Evolutionary conservation across 2,888 invertebrate species (phyloP), one percentile per base, ranked within the genome.

Genomic region (Eristalis arbustorum): DNA sequence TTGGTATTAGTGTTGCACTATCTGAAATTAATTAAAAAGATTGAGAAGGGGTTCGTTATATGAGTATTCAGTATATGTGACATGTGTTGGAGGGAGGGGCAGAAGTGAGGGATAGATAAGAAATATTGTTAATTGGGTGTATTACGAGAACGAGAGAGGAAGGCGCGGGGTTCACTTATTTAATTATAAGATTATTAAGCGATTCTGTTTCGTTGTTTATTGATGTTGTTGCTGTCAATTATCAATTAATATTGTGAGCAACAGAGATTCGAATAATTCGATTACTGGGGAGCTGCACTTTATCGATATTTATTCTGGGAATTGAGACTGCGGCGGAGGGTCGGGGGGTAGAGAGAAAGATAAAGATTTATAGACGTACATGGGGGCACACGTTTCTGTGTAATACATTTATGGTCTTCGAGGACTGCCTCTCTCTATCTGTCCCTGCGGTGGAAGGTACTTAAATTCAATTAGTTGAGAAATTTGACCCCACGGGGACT

Each of bases 21-120:
- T 87, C 87, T 87, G 87, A 83, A 87, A 85, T 85, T 85, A 85
- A 85, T 85, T 82, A 85, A 85, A 84, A 49, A 57, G 67, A 83
- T 49, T 49, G 49, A 49, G 49, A 49, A 49, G 49, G 49, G 18
- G 49, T 49, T 49, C 49, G 49, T 49, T 22, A 49, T 49, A n/a
- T n/a, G 49, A 49, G 18, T 49, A 14, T n/a, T 5, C 18, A 3
- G 34, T 37, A 37, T 37, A 3, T 37, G 37, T 37, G 1, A 13
- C 3, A 2, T 13, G 25, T 13, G 13, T n/a, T 40, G 71, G 37
- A 63, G 25, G 82, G 56, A 42, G 61, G 18, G 49, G 42, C 59
- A 62, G 75, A 59, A 31, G 2, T 3, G 59, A 11, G 59, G 31
- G 67, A 78, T 40, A 72, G 87, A 87, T 87, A 87, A 87, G 87